Evolutionary conservation across 2,113 vertebrate genomes (phyloP).

Genomic region (Charina bottae): DNA sequence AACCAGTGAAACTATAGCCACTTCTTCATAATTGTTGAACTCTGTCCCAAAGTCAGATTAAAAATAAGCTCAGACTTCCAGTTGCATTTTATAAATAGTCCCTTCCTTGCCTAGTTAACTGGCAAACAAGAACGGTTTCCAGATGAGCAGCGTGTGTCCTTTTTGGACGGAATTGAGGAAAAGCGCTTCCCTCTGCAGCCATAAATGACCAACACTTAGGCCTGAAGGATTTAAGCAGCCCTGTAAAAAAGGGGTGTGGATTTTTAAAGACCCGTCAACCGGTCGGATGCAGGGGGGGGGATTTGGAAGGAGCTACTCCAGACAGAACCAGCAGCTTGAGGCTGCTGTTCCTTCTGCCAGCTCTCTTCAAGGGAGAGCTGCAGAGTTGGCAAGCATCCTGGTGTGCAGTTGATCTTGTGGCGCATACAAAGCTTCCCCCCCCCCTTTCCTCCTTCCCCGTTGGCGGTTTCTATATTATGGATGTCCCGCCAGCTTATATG

Average conservation of each 20-base stretch:
- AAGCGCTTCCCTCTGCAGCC: not conserved
- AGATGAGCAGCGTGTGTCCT: not conserved
- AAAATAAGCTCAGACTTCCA: not conserved
- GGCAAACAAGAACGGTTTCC: not conserved
- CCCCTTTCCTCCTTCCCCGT: not conserved
- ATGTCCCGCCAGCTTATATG: not conserved
- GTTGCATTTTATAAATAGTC: not conserved
- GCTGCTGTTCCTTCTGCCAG: not conserved
- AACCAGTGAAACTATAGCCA: no score
- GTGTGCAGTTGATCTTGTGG: slow-evolving; percentile 25
- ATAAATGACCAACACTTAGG: not conserved
- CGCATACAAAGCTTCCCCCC: not conserved
- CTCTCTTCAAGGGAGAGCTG: slow-evolving; percentile 5
- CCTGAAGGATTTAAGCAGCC: no score
- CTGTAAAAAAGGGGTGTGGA: not conserved
- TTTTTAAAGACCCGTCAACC: not conserved
- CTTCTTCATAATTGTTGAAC: not conserved
- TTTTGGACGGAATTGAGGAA: not conserved
- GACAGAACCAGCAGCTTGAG: not conserved
- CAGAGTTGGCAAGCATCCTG: slow-evolving; percentile 26
- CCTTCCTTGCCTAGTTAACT: not conserved
- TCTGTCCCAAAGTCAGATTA: not conserved
- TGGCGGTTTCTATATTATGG: not conserved
- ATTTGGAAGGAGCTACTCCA: not conserved
- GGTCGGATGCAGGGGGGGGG: not conserved